These are phyloP conservation scores for Platysteira castanea DNA, from an alignment of 2,113 vertebrate species.

Conservation along the genomic window DNA sequence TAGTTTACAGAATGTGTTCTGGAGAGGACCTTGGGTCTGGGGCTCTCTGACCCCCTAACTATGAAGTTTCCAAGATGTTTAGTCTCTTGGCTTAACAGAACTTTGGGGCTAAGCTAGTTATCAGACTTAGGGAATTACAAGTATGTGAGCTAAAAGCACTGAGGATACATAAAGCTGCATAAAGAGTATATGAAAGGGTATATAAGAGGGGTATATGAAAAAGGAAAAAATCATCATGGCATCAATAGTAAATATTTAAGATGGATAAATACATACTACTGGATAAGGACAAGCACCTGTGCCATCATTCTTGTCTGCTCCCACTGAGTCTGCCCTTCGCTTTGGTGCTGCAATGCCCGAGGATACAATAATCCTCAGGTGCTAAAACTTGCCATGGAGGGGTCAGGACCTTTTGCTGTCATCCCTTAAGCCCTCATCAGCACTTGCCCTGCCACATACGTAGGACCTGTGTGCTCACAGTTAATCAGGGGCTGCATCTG, in stretches of 20 bases:
- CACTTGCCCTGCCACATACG: neutral
- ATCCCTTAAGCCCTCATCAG: neutral
- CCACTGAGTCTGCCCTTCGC: neutral
- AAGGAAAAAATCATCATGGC: too few species aligned
- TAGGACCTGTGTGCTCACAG: neutral
- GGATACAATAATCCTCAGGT: neutral
- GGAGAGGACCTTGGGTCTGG: too few species aligned
- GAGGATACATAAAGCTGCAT: too few species aligned
- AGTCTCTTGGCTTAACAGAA: too few species aligned
- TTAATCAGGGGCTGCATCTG: neutral
- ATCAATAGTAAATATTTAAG: neutral
- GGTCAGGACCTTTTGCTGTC: neutral
- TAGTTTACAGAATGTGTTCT: too few species aligned
- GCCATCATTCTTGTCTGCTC: neutral
- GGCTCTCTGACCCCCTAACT: too few species aligned
- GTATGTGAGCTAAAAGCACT: too few species aligned
- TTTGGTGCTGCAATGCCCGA: accelerated
- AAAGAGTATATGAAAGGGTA: too few species aligned
- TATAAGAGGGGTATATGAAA: too few species aligned
- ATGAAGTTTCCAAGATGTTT: too few species aligned
- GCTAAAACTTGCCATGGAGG: neutral
- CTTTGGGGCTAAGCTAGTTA: too few species aligned
- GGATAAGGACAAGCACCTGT: neutral
- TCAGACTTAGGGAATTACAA: too few species aligned
- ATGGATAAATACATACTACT: neutral